Conservation (phyloP, 2,797 vertebrate species). For the Meriones psammophilus region DNA sequence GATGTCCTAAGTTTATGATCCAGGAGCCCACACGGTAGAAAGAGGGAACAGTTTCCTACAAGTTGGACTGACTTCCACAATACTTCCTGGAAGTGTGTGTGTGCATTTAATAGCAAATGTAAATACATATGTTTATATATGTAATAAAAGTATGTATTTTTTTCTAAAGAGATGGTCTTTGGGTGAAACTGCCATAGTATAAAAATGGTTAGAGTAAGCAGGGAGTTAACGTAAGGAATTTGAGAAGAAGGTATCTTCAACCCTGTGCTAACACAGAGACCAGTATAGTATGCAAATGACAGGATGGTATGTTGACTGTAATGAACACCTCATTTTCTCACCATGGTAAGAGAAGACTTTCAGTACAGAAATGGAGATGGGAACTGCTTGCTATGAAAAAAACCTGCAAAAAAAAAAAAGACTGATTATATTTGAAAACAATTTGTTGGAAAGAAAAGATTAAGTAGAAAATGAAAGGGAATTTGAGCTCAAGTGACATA, state of each 20-base stretch:
- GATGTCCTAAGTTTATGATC: not conserved
- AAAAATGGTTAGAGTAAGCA: not conserved
- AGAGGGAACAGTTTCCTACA: not conserved
- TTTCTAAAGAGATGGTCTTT: not conserved
- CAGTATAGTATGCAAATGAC: not conserved
- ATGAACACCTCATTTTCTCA: not conserved
- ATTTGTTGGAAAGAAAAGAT: not conserved
- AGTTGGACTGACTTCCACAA: not conserved
- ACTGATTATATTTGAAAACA: not conserved
- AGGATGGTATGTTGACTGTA: not conserved
- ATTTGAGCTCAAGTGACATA: constrained; percentile 12
- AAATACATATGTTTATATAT: not conserved
- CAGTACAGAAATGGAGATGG: not conserved
- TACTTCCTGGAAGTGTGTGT: not conserved
- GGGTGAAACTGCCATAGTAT: not conserved
- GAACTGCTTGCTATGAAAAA: not conserved
- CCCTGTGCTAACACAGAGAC: too few relatives aligned
- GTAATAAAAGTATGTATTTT: not conserved
- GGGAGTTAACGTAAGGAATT: not conserved
- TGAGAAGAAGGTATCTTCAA: not conserved
- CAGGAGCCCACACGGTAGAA: not conserved
- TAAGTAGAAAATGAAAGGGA: not conserved
- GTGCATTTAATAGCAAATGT: not conserved
- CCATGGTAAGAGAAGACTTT: not conserved
- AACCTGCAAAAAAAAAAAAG: not conserved